Conservation (phyloP, 2,113 vertebrate species). For the Xyliphius kryptos region DNA sequence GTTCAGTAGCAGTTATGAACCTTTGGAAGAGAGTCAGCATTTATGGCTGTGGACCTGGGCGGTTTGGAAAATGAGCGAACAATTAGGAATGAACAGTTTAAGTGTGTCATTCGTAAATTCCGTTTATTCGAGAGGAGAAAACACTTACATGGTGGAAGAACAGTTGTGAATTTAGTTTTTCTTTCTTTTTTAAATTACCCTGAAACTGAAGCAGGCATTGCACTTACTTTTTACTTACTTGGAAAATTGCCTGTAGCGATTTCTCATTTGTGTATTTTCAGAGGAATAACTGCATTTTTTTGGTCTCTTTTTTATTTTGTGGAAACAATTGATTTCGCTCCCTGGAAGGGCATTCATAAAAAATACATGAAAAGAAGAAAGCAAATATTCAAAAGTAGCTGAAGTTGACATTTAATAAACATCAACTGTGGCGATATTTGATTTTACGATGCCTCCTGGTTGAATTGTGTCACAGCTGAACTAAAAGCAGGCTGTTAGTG, state of each 20-base stretch:
- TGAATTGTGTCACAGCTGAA: background rate
- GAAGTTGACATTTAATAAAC: slow-evolving; percentile 51
- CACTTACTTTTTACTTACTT: slow-evolving; percentile 4
- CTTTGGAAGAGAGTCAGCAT: slow-evolving; percentile 8
- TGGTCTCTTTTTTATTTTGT: slow-evolving; percentile 43
- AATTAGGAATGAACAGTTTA: too few species aligned
- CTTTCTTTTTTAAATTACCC: background rate
- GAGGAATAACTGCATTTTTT: slow-evolving; percentile 43
- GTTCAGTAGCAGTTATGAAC: slow-evolving; percentile 18
- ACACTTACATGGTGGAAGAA: too few species aligned
- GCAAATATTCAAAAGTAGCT: slow-evolving; percentile 37
- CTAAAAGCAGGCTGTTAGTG: background rate
- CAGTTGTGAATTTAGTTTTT: too few species aligned
- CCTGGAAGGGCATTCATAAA: slow-evolving; percentile 30
- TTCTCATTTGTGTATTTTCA: slow-evolving; percentile 41
- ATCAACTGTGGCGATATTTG: slow-evolving; percentile 25
- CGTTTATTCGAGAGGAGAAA: too few species aligned
- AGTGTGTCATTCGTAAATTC: too few species aligned
- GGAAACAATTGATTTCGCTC: slow-evolving; percentile 39
- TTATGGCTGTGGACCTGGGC: slow-evolving; percentile 1
- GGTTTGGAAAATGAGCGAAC: background rate
- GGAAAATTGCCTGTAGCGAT: slow-evolving; percentile 28
- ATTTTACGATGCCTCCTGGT: background rate
- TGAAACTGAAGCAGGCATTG: background rate
- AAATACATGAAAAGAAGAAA: slow-evolving; percentile 40